phyloP scores from a whole-genome alignment of 2,888 invertebrate genomes.

The Orthonychiurus folsomi region DNA sequence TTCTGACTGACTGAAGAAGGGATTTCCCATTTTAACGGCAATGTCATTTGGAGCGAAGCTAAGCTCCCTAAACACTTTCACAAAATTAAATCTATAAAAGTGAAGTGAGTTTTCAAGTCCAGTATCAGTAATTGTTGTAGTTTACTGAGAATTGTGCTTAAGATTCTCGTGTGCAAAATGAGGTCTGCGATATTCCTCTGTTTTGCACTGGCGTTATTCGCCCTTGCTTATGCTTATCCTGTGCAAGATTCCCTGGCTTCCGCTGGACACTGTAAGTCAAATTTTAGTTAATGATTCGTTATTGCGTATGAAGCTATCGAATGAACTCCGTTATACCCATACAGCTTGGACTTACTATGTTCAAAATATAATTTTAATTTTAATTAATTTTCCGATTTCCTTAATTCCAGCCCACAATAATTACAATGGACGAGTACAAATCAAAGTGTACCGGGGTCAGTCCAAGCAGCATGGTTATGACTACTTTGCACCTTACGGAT shows the following conservation, averaged over 20 bases:
- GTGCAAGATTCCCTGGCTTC: not conserved
- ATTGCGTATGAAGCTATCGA: no score
- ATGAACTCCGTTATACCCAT: no score
- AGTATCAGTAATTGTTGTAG: no score
- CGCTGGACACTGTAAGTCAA: not conserved
- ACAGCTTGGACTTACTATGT: no score
- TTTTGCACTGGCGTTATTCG: not conserved
- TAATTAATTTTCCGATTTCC: not conserved
- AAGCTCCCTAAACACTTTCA: no score
- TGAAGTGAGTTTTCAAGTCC: not conserved
- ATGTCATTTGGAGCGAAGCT: not conserved
- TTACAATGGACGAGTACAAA: conserved; percentile 55
- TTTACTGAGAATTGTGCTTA: no score
- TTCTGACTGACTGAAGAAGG: no score
- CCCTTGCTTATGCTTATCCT: not conserved
- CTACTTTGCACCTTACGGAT: conserved; percentile 61
- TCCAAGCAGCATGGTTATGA: conserved; percentile 51
- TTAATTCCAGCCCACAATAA: conserved; percentile 53
- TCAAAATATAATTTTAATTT: no score
- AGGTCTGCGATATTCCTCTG: not conserved
- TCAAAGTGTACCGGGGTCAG: conserved; percentile 65
- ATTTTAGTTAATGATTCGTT: no score
- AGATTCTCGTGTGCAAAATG: no score
- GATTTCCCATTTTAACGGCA: not conserved
- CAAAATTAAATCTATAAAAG: not conserved